A percentile compares a stretch with the other conserved stretches of the same genome.
Evolutionary conservation across 2,888 invertebrate genomes (phyloP).

Genomic region (Rhyacophila evoluta): DNA sequence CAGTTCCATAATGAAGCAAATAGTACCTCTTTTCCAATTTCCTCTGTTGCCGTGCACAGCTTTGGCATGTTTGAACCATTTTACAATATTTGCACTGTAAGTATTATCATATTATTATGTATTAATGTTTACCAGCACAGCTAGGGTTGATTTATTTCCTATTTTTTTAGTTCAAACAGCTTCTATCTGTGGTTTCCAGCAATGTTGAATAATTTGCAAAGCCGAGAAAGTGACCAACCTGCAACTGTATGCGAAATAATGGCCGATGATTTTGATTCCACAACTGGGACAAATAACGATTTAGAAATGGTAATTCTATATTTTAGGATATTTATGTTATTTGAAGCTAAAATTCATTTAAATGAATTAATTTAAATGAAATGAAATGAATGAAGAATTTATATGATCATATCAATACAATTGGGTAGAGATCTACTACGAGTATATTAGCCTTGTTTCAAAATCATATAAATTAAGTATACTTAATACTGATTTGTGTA

Average conservation of each 20-base stretch:
- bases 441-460: background rate
- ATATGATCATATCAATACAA: background rate
- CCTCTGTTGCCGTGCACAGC: background rate
- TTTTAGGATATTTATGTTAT: background rate
- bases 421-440: background rate
- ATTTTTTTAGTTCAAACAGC: background rate
- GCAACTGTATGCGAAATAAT: constrained; percentile 1
- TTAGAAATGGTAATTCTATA: background rate
- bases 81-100: background rate
- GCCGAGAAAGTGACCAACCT: background rate
- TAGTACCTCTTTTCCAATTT: background rate
- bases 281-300: background rate
- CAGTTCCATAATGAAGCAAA: background rate
- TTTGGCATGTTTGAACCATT: background rate
- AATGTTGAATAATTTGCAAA: background rate
- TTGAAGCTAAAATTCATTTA: background rate
- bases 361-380: background rate
- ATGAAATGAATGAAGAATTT: background rate
- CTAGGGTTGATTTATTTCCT: no score
- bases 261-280: background rate
- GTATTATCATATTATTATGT: background rate
- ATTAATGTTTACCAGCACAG: background rate
- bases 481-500: no score
- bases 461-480: no score
- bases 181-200: background rate